phyloP scores from a whole-genome alignment of 2,113 vertebrate species.

The Gambusia holbrooki region DNA sequence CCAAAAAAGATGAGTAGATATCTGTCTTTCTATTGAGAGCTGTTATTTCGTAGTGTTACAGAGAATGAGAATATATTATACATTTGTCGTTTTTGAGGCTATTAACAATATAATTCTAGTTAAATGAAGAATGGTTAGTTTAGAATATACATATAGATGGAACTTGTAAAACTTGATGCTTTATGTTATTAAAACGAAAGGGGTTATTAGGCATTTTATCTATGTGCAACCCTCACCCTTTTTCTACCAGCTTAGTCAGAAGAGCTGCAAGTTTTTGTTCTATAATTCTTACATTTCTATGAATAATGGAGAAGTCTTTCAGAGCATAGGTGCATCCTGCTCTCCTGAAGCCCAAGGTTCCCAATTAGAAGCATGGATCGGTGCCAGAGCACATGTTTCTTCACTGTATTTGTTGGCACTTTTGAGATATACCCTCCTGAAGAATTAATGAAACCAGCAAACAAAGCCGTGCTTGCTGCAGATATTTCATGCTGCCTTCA shows the following conservation, averaged over 20 bases:
- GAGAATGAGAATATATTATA: neutral
- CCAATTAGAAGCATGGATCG: slow-evolving; percentile 79
- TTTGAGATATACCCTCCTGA: slow-evolving; percentile 78
- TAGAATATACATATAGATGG: slow-evolving; percentile 16
- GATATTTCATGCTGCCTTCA: slow-evolving; percentile 78
- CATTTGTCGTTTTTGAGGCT: neutral
- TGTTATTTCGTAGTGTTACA: neutral
- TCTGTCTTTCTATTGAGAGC: neutral
- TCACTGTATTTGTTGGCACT: slow-evolving; percentile 78
- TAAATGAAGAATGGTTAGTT: neutral
- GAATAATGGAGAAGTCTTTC: slow-evolving; percentile 82
- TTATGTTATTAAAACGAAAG: slow-evolving; percentile 40
- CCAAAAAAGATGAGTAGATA: neutral
- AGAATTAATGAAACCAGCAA: slow-evolving; percentile 82
- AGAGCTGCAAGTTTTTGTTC: slow-evolving; percentile 68
- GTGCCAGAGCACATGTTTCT: slow-evolving; percentile 82
- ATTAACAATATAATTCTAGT: neutral
- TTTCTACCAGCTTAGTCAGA: slow-evolving; percentile 56
- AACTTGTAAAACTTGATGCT: slow-evolving; percentile 8
- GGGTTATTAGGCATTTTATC: slow-evolving; percentile 68
- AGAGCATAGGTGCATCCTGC: slow-evolving; percentile 76
- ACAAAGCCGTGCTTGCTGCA: slow-evolving; percentile 74
- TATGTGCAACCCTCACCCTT: slow-evolving; percentile 39
- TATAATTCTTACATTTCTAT: slow-evolving; percentile 75
- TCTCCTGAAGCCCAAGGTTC: slow-evolving; percentile 76